These are phyloP conservation scores for Neria commutata DNA, from an alignment of 2,888 invertebrate species.

Conservation along the genomic window DNA sequence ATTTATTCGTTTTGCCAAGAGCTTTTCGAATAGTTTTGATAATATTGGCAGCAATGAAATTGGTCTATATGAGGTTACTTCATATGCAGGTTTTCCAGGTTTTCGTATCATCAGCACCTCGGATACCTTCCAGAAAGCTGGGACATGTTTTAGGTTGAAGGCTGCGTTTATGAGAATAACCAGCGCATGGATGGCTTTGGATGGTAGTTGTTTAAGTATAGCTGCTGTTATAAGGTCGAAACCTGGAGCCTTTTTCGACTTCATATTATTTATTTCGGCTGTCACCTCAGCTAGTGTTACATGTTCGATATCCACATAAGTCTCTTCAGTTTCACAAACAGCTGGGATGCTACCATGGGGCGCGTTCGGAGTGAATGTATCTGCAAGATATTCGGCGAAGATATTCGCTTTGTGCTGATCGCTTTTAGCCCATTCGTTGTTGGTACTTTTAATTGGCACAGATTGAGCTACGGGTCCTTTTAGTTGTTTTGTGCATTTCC, in stretches of 20 bases:
- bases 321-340: neutral
- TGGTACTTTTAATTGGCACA: neutral
- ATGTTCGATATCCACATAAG: neutral
- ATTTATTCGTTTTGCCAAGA: neutral
- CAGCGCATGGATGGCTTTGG: neutral
- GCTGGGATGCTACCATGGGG: neutral
- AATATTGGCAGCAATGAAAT: neutral
- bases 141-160: neutral
- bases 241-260: conserved; percentile 6
- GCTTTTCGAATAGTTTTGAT: conserved; percentile 5
- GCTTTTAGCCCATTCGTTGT: conserved; percentile 1
- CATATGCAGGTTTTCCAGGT: neutral
- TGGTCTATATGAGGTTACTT: conserved; percentile 10
- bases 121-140: neutral
- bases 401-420: neutral
- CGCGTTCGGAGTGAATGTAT: neutral
- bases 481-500: conserved; percentile 6
- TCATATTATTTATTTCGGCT: neutral
- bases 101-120: neutral
- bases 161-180: neutral
- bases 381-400: neutral
- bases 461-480: neutral
- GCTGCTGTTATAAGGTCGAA: conserved; percentile 2
- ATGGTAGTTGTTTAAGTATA: conserved; percentile 2
- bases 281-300: neutral